Conservation (phyloP, 2,888 invertebrate species). For the Heliconius cydno region DNA sequence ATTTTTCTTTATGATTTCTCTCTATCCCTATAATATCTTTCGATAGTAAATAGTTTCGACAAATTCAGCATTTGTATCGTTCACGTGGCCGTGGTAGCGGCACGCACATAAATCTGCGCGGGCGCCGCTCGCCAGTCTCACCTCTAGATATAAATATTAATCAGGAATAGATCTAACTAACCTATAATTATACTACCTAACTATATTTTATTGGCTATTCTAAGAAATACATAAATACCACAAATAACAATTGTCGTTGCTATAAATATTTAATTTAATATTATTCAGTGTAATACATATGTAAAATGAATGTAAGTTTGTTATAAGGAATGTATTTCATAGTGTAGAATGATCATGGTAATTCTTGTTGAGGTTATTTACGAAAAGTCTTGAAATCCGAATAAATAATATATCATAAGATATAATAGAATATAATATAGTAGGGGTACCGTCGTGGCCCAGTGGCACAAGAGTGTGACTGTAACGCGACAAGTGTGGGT, state of each 20-base stretch:
- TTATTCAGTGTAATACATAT: neutral
- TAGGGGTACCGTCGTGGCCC: neutral
- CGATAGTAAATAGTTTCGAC: neutral
- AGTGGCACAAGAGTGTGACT: neutral
- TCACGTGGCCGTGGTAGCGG: conserved; percentile 10
- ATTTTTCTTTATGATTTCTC: too few relatives aligned
- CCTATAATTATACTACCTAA: conserved; percentile 40
- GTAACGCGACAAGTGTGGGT: neutral
- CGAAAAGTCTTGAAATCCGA: too few relatives aligned
- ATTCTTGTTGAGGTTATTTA: too few relatives aligned
- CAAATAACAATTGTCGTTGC: conserved; percentile 32
- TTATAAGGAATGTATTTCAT: too few relatives aligned
- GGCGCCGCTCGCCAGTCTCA: conserved; percentile 42
- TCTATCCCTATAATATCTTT: too few relatives aligned
- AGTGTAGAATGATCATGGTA: too few relatives aligned
- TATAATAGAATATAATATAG: neutral
- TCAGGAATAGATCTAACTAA: conserved; percentile 41
- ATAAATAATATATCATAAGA: too few relatives aligned
- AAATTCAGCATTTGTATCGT: conserved; percentile 25
- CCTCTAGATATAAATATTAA: conserved; percentile 45
- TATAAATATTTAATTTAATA: conserved; percentile 23
- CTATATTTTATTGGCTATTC: conserved; percentile 36
- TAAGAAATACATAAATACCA: conserved; percentile 37
- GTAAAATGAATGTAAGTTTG: neutral
- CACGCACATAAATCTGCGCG: conserved; percentile 41